These are phyloP conservation scores for Anomalospiza imberbis DNA, from an alignment of 2,797 vertebrate species.

Conservation along the genomic window DNA sequence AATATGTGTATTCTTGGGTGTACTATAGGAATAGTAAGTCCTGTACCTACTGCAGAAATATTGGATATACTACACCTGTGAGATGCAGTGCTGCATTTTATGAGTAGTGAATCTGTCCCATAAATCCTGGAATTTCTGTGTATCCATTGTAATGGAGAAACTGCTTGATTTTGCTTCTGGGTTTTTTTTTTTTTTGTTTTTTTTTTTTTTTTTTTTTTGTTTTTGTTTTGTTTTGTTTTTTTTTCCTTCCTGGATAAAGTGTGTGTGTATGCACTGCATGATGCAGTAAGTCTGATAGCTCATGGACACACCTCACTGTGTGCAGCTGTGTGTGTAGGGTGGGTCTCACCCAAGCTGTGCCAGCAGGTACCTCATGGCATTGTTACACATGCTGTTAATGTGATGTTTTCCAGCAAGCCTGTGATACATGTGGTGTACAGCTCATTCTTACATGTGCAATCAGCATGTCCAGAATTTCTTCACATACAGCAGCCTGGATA, in stretches of 20 bases:
- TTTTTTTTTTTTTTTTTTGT: too few relatives aligned
- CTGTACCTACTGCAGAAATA: neutral
- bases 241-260: neutral
- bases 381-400: neutral
- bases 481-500: neutral
- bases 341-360: neutral
- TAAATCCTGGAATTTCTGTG: neutral
- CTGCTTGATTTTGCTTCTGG: neutral
- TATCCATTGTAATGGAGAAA: neutral
- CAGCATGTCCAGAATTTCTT: neutral
- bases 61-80: neutral
- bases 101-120: neutral
- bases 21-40: neutral
- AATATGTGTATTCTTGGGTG: neutral
- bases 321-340: neutral
- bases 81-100: neutral
- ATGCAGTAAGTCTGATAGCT: neutral
- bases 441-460: neutral
- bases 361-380: neutral
- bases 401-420: neutral
- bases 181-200: neutral
- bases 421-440: neutral
- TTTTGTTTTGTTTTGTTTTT: too few relatives aligned
- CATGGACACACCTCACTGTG: neutral
- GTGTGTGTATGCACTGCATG: neutral